A percentile compares a stretch with the other conserved stretches of the same genome.
Evolutionary conservation across 2,797 vertebrate species (phyloP).

Genomic region (Alectoris magna): DNA sequence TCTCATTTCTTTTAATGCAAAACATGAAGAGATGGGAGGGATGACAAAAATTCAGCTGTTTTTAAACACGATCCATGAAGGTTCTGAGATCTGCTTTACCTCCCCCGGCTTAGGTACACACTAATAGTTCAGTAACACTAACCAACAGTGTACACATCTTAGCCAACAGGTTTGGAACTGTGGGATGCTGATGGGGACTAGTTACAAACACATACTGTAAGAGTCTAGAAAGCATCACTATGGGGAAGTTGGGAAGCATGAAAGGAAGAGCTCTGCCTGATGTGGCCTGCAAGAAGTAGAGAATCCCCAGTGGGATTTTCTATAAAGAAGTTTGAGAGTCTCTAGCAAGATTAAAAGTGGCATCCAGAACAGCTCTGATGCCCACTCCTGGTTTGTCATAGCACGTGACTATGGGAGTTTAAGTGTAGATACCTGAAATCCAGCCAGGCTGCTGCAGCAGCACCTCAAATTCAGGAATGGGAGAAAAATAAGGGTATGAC

Average conservation of each 20-base stretch:
- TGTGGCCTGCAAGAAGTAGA: background rate
- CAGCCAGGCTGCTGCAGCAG: background rate
- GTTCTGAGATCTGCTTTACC: background rate
- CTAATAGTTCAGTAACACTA: background rate
- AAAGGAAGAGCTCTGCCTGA: background rate
- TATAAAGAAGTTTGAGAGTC: background rate
- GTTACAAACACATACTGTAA: background rate
- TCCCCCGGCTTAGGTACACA: background rate
- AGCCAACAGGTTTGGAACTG: background rate
- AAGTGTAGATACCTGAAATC: background rate
- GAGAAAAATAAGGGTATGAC: accelerated
- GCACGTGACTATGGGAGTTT: background rate
- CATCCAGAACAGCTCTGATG: background rate
- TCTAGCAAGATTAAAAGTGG: background rate
- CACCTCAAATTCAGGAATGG: background rate
- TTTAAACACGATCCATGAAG: background rate
- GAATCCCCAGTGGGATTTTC: background rate
- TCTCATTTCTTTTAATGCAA: background rate
- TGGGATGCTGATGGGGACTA: background rate
- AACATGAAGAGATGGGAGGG: background rate
- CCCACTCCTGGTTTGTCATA: background rate
- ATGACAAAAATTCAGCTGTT: background rate
- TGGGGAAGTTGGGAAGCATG: background rate
- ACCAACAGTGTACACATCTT: background rate
- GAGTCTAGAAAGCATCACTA: background rate